phyloP scores from a whole-genome alignment of 2,888 invertebrate species.

The Torymus tubicola region DNA sequence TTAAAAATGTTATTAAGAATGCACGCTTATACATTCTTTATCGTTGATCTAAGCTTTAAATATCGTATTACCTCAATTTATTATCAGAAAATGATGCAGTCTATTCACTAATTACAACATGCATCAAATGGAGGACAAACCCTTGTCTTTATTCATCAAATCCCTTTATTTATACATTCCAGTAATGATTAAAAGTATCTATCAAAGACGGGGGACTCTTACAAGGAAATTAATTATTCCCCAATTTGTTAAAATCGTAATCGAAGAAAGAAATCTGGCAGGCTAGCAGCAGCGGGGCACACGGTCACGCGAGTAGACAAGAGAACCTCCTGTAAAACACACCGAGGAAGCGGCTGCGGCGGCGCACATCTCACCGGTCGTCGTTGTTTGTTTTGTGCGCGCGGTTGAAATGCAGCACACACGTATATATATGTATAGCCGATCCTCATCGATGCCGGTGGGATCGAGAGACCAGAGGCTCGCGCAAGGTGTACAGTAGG shows the following conservation, averaged over 20 bases:
- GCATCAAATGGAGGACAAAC: no score
- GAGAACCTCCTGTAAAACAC: slow-evolving; percentile 35
- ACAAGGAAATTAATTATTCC: slow-evolving; percentile 24
- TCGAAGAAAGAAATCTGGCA: slow-evolving; percentile 19
- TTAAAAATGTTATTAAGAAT: slow-evolving; percentile 29
- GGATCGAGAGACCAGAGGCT: background rate
- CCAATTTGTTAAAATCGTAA: slow-evolving; percentile 38
- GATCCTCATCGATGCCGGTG: slow-evolving; percentile 6
- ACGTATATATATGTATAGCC: background rate
- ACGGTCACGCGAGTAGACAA: slow-evolving; percentile 18
- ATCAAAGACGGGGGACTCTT: background rate
- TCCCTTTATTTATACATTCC: no score
- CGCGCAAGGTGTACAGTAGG: slow-evolving; percentile 25
- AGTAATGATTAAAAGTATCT: no score
- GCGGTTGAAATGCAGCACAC: slow-evolving; percentile 6
- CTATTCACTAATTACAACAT: no score
- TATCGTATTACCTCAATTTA: no score
- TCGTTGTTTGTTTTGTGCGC: slow-evolving; percentile 24
- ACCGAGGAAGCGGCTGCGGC: no score
- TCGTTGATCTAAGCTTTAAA: no score
- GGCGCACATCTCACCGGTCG: background rate
- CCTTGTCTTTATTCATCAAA: no score
- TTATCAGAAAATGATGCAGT: no score
- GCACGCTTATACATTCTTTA: background rate
- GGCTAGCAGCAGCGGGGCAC: background rate